Percentiles rank a stretch among this genome's conserved stretches.
Evolutionary conservation across 2,888 invertebrate species (phyloP).

Genomic region (Gisinianus flammeolus): DNA sequence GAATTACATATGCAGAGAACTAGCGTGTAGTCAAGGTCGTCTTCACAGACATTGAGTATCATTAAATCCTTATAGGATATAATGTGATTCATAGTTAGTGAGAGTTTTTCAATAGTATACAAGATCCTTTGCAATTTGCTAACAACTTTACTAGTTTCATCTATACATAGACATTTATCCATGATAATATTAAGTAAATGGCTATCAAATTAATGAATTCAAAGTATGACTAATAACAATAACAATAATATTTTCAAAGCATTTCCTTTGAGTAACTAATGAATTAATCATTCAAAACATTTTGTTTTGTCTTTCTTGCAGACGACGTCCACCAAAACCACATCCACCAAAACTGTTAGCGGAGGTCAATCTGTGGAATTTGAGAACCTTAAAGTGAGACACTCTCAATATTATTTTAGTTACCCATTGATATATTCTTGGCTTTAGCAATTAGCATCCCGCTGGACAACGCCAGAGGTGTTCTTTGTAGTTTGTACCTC

Average conservation of each 20-base stretch:
- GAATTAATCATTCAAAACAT: too few species aligned
- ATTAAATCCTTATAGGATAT: neutral
- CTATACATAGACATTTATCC: too few species aligned
- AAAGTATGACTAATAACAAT: too few species aligned
- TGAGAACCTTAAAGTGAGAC: constrained; percentile 56
- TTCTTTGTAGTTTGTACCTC: too few species aligned
- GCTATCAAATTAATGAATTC: too few species aligned
- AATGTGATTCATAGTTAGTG: neutral
- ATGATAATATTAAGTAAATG: too few species aligned
- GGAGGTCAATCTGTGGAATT: constrained; percentile 56
- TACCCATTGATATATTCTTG: neutral
- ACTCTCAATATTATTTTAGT: neutral
- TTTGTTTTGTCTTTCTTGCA: constrained; percentile 48
- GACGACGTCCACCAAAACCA: constrained; percentile 57
- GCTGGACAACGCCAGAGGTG: neutral
- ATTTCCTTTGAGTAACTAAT: too few species aligned
- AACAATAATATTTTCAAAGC: neutral
- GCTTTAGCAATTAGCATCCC: constrained; percentile 5
- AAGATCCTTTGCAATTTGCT: too few species aligned
- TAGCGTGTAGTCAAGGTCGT: constrained; percentile 8
- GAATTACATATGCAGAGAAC: neutral
- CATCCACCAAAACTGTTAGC: constrained; percentile 56
- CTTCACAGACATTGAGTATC: constrained; percentile 1
- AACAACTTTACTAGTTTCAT: too few species aligned
- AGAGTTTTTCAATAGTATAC: neutral